These are phyloP conservation scores for Styela clava DNA, from an alignment of 23 tunicate genomes.

Conservation along the genomic window DNA sequence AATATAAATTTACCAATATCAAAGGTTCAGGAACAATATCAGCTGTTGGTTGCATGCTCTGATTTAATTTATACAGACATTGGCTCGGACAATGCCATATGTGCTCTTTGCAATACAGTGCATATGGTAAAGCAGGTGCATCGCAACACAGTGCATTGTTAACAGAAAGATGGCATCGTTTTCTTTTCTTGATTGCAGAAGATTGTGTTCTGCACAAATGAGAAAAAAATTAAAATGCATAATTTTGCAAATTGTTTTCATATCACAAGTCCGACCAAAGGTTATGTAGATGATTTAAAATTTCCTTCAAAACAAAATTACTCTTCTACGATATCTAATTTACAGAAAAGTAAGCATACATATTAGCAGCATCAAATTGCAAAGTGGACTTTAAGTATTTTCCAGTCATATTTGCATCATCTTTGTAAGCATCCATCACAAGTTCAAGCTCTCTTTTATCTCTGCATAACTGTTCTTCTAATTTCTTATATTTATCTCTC, in stretches of 20 bases:
- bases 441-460: background rate
- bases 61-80: constrained; percentile 47
- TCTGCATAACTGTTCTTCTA: background rate
- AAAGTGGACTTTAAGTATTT: background rate
- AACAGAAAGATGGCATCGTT: constrained; percentile 8
- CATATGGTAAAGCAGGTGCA: constrained; percentile 38
- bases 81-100: constrained; percentile 73
- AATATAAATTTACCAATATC: background rate
- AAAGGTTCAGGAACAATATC: constrained; percentile 70
- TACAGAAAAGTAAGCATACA: no score
- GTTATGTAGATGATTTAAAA: no score
- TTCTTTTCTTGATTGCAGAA: background rate
- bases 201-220: background rate
- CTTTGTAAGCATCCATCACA: background rate
- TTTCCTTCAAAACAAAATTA: no score
- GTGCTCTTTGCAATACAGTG: constrained; percentile 65
- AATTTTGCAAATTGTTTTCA: background rate
- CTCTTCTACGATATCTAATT: no score
- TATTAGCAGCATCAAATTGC: no score
- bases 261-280: background rate
- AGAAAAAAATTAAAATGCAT: background rate
- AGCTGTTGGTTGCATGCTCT: constrained; percentile 55
- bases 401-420: background rate
- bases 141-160: constrained; percentile 36
- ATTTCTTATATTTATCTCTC: background rate